Evolutionary conservation across 2,797 vertebrate species (phyloP).

Genomic region (Crenuchus spilurus): DNA sequence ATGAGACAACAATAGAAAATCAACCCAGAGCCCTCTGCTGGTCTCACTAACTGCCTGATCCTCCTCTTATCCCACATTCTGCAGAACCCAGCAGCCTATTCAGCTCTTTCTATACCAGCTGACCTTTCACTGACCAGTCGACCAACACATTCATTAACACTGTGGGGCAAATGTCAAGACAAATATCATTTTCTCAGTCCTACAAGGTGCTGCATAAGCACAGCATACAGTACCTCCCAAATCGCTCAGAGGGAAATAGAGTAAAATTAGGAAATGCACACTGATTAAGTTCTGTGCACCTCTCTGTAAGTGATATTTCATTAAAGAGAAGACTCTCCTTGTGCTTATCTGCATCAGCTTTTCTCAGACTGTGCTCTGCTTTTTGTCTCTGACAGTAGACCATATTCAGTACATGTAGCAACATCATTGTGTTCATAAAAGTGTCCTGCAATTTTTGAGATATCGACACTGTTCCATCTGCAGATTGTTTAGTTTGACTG

Average conservation of each 20-base stretch:
- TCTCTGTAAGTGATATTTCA: background rate
- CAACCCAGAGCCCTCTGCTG: conserved; percentile 2
- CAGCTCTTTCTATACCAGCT: background rate
- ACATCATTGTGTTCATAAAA: too few relatives aligned
- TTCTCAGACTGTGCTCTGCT: background rate
- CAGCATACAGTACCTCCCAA: background rate
- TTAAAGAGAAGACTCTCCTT: background rate
- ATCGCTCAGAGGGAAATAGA: background rate
- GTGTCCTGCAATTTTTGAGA: too few relatives aligned
- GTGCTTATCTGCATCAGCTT: background rate
- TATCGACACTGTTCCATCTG: too few relatives aligned
- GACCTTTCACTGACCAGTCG: conserved; percentile 32
- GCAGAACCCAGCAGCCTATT: background rate
- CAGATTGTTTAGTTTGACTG: too few relatives aligned
- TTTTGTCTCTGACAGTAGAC: background rate
- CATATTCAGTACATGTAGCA: background rate
- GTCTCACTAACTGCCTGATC: background rate
- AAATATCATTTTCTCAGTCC: conserved; percentile 32
- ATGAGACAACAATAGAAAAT: too few relatives aligned
- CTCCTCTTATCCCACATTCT: background rate
- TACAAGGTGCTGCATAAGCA: conserved; percentile 4
- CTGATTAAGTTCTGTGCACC: background rate
- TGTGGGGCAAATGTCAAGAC: conserved; percentile 30
- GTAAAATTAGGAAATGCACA: conserved; percentile 1
- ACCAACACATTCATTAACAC: conserved; percentile 40